phyloP scores from a whole-genome alignment of 2,113 vertebrate genomes.

The Rhadina sibilatrix region DNA sequence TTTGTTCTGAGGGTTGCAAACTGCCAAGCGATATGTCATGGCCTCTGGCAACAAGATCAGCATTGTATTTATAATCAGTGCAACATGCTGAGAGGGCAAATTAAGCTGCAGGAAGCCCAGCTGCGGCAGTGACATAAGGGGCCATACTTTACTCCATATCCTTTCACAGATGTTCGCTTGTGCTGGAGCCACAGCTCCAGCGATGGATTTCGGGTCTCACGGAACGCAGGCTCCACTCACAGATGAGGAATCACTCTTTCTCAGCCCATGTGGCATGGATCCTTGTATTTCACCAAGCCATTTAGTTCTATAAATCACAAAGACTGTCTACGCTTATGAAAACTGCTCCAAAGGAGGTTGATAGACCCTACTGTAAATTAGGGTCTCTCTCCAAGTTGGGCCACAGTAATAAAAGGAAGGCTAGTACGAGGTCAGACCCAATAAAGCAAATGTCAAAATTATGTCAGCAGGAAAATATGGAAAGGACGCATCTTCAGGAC shows the following conservation, averaged over 20 bases:
- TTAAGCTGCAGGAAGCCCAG: constrained; percentile 54
- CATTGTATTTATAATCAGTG: constrained; percentile 59
- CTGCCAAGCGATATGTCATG: constrained; percentile 47
- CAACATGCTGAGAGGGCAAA: constrained; percentile 47
- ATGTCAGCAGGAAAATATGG: constrained; percentile 38
- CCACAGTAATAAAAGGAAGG: constrained; percentile 45
- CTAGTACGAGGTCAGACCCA: background rate
- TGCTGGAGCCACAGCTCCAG: background rate
- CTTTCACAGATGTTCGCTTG: constrained; percentile 61
- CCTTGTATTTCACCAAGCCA: constrained; percentile 55
- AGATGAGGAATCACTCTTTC: constrained; percentile 56
- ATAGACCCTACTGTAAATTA: constrained; percentile 33
- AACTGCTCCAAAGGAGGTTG: constrained; percentile 49
- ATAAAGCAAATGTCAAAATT: constrained; percentile 64
- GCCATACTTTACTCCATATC: constrained; percentile 29
- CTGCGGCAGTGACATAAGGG: constrained; percentile 36
- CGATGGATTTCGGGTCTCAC: background rate
- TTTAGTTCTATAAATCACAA: constrained; percentile 65
- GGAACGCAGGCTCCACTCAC: background rate
- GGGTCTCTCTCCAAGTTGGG: background rate
- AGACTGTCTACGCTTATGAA: constrained; percentile 27
- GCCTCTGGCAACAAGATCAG: constrained; percentile 30
- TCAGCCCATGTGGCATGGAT: background rate
- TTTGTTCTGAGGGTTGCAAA: constrained; percentile 15
- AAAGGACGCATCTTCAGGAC: background rate